Evolutionary conservation across 2,888 invertebrate genomes (phyloP), one percentile per base, ranked within the genome.

Genomic region (Barypeithes pellucidus): DNA sequence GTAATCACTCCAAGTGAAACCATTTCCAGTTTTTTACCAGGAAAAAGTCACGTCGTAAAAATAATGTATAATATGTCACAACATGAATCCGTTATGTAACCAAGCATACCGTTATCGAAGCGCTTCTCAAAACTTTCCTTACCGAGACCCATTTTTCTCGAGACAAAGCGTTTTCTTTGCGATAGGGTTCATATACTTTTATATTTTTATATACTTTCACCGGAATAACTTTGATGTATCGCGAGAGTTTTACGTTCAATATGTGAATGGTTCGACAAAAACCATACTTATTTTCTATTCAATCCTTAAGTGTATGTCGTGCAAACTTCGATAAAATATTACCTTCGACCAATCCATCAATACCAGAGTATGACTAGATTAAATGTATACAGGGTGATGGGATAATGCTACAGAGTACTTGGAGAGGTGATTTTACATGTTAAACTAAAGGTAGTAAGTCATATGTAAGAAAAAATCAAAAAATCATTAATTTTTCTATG

Each of bases 231-330:
- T 60, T 67, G 39, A 60, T 60, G 54, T 67, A 67, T 67, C 45
- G 67, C 43, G 9, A 12, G 45, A 59, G 45, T 59, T 67, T 67
- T 59, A 20, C 59, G 33, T 67, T 67, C 60, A 43, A 67, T 67
- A 59, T 67, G 12, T 60, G 60, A 67, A 67, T 59, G 67, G 59
- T 59, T 60, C 20, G 16, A 33, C 43, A 36, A 45, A 67, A 29
- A 67, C 67, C 60, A 36, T 45, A 18, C 63, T 16, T 67, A 29
- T 7, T 29, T 45, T 36, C 33, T 59, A 67, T 67, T 67, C 59
- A 67, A 67, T 67, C 67, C 29, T 16, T 59, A 67, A 67, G 57
- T 67, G 59, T 33, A 45, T 60, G 60, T 60, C 67, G 57, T 22
- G 45, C 18, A 67, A 57, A 57, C 12, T 45, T 67, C 20, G 11